Conservation (phyloP, 2,797 vertebrate genomes). For the Fratercula arctica region DNA sequence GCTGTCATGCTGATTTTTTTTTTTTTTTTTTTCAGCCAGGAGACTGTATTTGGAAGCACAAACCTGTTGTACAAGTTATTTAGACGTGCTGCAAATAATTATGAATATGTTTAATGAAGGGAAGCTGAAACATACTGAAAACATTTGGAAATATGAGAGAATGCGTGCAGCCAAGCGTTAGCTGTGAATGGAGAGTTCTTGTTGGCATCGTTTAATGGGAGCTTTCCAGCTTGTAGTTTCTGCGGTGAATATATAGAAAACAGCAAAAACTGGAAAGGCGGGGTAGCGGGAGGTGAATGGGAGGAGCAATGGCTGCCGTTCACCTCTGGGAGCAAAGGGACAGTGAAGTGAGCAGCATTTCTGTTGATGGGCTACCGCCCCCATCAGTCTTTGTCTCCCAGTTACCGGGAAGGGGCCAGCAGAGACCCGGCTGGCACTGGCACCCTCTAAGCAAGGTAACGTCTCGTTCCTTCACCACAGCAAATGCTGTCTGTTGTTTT, state of each 20-base stretch:
- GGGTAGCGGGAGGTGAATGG: background rate
- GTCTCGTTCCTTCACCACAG: background rate
- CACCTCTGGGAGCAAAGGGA: background rate
- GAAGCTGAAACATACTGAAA: conserved; percentile 18
- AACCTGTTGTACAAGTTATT: background rate
- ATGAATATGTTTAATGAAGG: conserved; percentile 7
- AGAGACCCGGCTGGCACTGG: background rate
- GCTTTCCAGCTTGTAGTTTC: background rate
- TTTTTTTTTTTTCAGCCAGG: background rate
- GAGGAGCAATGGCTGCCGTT: background rate
- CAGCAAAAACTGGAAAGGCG: background rate
- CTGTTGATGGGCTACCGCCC: background rate
- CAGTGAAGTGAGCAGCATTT: background rate
- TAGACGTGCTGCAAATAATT: conserved; percentile 41
- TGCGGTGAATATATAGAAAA: background rate
- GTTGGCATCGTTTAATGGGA: background rate
- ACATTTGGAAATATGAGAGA: conserved; percentile 35
- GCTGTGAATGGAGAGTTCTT: background rate
- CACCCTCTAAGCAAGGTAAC: background rate
- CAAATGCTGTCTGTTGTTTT: background rate
- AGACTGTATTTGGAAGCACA: conserved; percentile 10
- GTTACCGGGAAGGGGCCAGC: background rate
- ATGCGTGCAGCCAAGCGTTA: background rate
- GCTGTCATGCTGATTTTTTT: background rate
- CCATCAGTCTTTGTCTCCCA: background rate